Evolutionary conservation across 2,113 vertebrate genomes (phyloP), one percentile per base, ranked within the genome.

Genomic region (Xerus inauris): DNA sequence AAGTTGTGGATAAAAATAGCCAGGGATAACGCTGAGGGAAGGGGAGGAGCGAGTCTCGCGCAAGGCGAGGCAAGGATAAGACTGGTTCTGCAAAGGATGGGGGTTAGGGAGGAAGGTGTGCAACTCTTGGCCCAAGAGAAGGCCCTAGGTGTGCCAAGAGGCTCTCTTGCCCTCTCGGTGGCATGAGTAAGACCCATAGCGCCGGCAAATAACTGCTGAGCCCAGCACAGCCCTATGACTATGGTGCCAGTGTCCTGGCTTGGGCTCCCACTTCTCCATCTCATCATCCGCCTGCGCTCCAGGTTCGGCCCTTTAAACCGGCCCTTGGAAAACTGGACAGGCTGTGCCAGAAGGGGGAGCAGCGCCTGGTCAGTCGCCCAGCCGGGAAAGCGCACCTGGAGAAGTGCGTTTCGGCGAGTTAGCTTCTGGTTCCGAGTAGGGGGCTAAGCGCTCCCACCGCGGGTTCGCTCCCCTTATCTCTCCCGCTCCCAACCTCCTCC

Each of bases 1-100:
- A 87, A 96, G 95, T 90, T 69, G 51, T 35, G 49, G 95, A 67
- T 96, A 97, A 97, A 97, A 97, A 97, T 97, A 97, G 85, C 88
- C 22, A 1, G 24, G n/a, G 82, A 84, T 72, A 84, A 80, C 38
- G 40, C 49, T 1, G 72, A 47, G 88, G 19, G 59, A 57, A 62
- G 69, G 57, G 92, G 88, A 89, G 93, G 93, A 91, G 95, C 75
- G 32, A 97, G 94, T 64, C 79, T 57, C 9, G 13, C 4, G 62
- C 69, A 8, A 95, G 91, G 75, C 59, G 3, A 82, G 9, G 92
- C 86, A 11, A 75, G 62, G 93, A 79, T 32, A 73, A 24, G 3
- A 26, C 76, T 9, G 89, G 47, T 93, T 86, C 54, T 35, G 86
- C 94, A 35, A 76, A 79, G 94, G 75, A 92, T 75, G 64, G 51